phyloP scores from a whole-genome alignment of 2,797 vertebrate species.

The Falco naumanni region DNA sequence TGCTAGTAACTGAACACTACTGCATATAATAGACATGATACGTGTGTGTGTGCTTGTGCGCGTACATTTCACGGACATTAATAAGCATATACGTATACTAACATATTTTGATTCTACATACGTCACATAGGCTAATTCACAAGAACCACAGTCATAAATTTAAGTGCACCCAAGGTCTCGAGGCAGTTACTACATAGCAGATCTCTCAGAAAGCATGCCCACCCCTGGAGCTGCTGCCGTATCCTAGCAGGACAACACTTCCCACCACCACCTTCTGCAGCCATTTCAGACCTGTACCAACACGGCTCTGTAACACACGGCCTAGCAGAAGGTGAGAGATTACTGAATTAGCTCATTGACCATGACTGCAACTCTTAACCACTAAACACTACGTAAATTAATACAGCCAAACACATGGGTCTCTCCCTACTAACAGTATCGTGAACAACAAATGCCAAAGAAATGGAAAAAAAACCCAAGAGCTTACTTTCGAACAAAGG shows the following conservation, averaged over 20 bases:
- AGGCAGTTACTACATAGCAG: background rate
- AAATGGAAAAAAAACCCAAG: background rate
- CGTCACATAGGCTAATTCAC: background rate
- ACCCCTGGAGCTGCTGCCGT: background rate
- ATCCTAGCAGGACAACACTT: background rate
- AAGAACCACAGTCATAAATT: background rate
- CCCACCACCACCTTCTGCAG: background rate
- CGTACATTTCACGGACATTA: background rate
- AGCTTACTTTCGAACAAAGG: background rate
- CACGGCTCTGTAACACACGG: background rate
- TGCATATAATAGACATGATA: background rate
- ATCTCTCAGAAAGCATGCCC: background rate
- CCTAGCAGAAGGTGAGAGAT: background rate
- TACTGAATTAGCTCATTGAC: background rate
- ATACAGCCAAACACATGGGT: background rate
- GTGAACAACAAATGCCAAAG: background rate
- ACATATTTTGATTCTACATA: background rate
- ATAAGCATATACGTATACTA: background rate
- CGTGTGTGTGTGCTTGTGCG: background rate
- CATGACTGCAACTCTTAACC: background rate
- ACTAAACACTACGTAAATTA: background rate
- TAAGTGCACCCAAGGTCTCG: background rate
- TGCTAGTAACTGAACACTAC: background rate
- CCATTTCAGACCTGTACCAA: background rate
- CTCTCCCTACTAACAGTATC: background rate